These are phyloP conservation scores for Callithrix jacchus DNA, from an alignment of 2,113 vertebrate genomes.

Conservation along the genomic window DNA sequence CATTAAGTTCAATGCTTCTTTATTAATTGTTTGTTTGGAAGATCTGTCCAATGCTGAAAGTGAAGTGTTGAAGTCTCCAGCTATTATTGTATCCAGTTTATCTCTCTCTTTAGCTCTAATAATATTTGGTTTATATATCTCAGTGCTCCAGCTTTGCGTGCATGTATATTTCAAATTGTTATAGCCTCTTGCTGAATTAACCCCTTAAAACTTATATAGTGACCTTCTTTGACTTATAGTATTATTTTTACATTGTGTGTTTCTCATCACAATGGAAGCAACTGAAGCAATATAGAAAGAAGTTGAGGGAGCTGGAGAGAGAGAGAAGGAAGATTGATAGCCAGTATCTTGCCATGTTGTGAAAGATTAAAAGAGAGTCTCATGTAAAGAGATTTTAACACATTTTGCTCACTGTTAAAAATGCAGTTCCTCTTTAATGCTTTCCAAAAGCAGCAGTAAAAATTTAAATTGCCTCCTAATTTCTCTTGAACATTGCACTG, in stretches of 20 bases:
- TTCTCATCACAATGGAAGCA: not conserved
- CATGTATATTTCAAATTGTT: too few relatives aligned
- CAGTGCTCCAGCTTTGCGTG: too few relatives aligned
- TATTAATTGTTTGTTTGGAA: too few relatives aligned
- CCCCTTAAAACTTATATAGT: too few relatives aligned
- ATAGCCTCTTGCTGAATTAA: too few relatives aligned
- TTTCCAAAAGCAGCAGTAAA: slow-evolving; percentile 32
- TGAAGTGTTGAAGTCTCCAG: too few relatives aligned
- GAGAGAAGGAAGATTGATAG: not conserved
- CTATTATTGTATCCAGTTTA: too few relatives aligned
- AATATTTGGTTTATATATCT: too few relatives aligned
- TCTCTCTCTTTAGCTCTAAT: too few relatives aligned
- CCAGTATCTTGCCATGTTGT: not conserved
- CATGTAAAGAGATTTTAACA: slow-evolving; percentile 14
- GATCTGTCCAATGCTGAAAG: too few relatives aligned
- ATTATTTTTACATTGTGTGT: not conserved
- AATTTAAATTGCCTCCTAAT: slow-evolving; percentile 47
- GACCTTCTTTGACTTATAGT: not conserved
- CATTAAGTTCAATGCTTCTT: too few relatives aligned
- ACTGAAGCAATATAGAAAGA: not conserved
- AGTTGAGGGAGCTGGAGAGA: not conserved
- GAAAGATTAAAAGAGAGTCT: not conserved
- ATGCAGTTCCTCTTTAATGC: not conserved
- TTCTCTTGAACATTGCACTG: not conserved
- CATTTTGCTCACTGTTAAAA: not conserved